phyloP scores from a whole-genome alignment of 2,113 vertebrate species.

The Dermatemys mawii region DNA sequence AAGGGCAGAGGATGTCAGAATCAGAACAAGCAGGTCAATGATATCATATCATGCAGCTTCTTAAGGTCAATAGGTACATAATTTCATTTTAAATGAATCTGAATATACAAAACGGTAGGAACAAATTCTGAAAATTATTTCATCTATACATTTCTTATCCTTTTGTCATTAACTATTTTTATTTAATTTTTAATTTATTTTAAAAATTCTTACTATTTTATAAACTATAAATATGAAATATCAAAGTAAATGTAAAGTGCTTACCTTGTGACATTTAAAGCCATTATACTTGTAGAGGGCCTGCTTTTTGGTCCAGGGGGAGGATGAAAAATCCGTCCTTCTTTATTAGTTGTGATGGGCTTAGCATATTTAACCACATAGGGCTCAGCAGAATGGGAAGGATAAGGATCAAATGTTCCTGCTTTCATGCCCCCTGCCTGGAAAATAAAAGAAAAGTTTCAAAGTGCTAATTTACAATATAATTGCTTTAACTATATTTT shows the following conservation, averaged over 20 bases:
- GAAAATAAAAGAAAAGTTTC: not conserved
- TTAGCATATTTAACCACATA: constrained; percentile 59
- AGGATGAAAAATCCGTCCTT: constrained; percentile 77
- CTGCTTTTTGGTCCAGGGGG: constrained; percentile 82
- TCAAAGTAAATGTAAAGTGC: not conserved
- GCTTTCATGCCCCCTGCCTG: constrained; percentile 88
- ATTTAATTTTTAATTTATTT: not conserved
- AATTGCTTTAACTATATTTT: not conserved
- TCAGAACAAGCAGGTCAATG: not conserved
- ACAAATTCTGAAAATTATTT: not conserved
- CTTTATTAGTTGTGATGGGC: constrained; percentile 23
- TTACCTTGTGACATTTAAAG: constrained; percentile 83
- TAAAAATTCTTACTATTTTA: not conserved
- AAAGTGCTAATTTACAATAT: not conserved
- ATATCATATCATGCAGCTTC: not conserved
- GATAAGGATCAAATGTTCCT: constrained; percentile 85
- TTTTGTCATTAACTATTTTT: not conserved
- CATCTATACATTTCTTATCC: not conserved
- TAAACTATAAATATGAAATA: not conserved
- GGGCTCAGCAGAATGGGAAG: constrained; percentile 79
- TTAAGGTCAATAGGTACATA: not conserved
- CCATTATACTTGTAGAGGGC: constrained; percentile 82
- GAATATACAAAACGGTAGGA: not conserved
- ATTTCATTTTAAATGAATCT: not conserved
- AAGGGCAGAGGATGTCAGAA: not conserved